Evolutionary conservation across 1,140 invertebrate genomes (phyloP), one percentile per base, ranked within the genome.

Genomic region (Elymnias hypermnestra): DNA sequence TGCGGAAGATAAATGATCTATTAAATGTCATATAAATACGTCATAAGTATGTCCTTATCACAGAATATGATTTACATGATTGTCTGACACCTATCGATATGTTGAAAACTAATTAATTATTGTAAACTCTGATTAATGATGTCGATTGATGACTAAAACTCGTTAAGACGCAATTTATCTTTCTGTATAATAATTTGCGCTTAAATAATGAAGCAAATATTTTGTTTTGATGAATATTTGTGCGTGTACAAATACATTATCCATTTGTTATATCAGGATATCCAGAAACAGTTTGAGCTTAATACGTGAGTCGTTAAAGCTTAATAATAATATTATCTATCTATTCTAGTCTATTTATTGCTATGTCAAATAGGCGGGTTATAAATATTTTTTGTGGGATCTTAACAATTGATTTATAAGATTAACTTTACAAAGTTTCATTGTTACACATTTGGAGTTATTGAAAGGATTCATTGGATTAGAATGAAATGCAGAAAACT

Each of bases 361-460:
- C 81, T 84, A 84, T 82, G 69, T 81, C 69, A 78, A 68, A 77
- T 81, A 84, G 81, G 81, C 81, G 81, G 81, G 81, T 78, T 71
- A 70, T 76, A 50, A 71, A 71, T 77, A 71, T 71, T 72, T 48
- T 69, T 70, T 58, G 62, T 71, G 73, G 64, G 57, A 58, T 65
- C 58, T 68, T 49, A 82, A 75, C 73, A 76, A 72, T 71, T 69
- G 68, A 36, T 63, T 64, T 59, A 38, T 39, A 50, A 43, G 26
- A 43, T 43, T 50, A 50, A 21, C 17, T 22, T 23, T 17, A 21
- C 13, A 43, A 31, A 22, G 19, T 22, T 23, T 33, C 19, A 7
- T 41, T 25, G 33, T 33, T 36, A 43, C 22, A 19, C 25, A 45
- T 9, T 49, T 17, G 29, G 46, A 41, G 35, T 41, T 10, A 26